phyloP scores from a whole-genome alignment of 2,797 vertebrate species.

The Amblyopsis hoosieri region DNA sequence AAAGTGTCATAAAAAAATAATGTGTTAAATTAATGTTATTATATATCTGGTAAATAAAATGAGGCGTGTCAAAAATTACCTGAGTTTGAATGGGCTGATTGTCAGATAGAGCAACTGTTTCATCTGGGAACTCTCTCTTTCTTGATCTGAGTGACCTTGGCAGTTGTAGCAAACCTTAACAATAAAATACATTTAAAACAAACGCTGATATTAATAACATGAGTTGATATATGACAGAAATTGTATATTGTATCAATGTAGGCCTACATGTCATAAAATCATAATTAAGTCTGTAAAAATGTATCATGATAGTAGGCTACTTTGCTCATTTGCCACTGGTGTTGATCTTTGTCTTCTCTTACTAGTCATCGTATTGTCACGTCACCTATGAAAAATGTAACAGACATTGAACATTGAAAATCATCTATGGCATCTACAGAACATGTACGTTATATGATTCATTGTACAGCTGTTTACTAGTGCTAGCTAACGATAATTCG shows the following conservation, averaged over 20 bases:
- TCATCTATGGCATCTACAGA: background rate
- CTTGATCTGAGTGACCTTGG: constrained; percentile 35
- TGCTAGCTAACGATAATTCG: too few relatives aligned
- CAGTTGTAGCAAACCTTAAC: constrained; percentile 24
- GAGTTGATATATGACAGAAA: background rate
- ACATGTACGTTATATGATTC: background rate
- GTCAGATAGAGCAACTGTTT: background rate
- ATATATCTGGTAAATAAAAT: background rate
- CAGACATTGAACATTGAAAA: background rate
- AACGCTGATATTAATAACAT: background rate
- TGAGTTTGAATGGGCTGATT: constrained; percentile 19
- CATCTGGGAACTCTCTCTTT: constrained; percentile 42
- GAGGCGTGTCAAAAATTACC: constrained; percentile 33
- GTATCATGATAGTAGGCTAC: too few relatives aligned
- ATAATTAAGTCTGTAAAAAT: too few relatives aligned
- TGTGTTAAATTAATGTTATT: background rate
- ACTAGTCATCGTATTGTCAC: constrained; percentile 39
- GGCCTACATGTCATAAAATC: background rate
- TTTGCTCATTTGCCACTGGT: constrained; percentile 38
- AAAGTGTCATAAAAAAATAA: background rate
- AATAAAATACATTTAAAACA: background rate
- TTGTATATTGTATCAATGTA: background rate
- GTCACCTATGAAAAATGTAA: background rate
- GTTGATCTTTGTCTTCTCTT: constrained; percentile 47
- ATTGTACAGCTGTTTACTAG: background rate